phyloP scores from a whole-genome alignment of 2,113 vertebrate genomes.

The Aptenodytes forsteri region DNA sequence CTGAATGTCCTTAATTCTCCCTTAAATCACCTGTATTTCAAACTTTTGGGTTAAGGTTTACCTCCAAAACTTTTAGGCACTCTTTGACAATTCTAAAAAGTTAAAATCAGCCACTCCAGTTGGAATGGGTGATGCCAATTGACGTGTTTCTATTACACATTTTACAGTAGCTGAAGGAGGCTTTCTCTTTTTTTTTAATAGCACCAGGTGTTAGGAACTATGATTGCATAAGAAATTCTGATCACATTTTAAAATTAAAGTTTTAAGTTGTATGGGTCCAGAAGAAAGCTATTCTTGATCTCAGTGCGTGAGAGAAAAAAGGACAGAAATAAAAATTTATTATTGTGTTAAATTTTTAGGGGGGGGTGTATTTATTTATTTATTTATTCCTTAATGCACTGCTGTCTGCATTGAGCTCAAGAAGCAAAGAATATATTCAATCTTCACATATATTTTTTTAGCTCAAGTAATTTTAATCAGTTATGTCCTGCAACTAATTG shows the following conservation, averaged over 20 bases:
- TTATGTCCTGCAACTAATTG: background rate
- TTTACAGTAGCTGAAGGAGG: background rate
- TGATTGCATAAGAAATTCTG: background rate
- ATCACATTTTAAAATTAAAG: background rate
- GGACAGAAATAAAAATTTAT: background rate
- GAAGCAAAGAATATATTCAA: background rate
- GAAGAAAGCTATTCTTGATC: background rate
- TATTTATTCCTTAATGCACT: background rate
- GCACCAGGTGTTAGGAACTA: background rate
- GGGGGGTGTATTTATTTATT: no score
- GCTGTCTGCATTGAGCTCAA: background rate
- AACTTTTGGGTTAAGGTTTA: background rate
- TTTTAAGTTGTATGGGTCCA: background rate
- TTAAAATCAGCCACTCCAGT: background rate
- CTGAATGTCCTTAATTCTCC: background rate
- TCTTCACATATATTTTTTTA: background rate
- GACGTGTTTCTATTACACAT: background rate
- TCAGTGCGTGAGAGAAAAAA: background rate
- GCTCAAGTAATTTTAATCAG: background rate
- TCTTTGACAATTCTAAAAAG: background rate
- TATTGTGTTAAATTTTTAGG: background rate
- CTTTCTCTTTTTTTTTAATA: background rate
- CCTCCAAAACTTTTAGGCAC: background rate
- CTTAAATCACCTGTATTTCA: background rate
- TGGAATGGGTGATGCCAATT: background rate